Evolutionary conservation across 1,140 invertebrate species (phyloP), one percentile per base, ranked within the genome.

Genomic region (Dysdera silvatica): DNA sequence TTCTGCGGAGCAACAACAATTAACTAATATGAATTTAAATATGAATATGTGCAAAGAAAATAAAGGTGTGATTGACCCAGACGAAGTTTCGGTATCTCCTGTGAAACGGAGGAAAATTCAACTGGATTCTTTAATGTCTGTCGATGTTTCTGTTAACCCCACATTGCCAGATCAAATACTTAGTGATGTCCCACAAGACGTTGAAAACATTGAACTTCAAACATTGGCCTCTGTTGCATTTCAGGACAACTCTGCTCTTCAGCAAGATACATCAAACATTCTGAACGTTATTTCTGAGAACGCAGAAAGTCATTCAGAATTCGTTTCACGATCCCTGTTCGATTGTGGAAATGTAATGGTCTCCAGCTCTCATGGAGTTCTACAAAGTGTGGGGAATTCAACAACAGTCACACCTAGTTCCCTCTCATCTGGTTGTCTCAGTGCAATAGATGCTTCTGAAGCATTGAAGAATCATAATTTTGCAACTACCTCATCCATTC

Each of bases 351-450:
- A n/a, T n/a, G n/a, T n/a, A n/a, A n/a, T n/a, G n/a, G n/a, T n/a
- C n/a, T n/a, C n/a, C n/a, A n/a, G n/a, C n/a, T n/a, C n/a, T n/a
- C n/a, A n/a, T n/a, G n/a, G n/a, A n/a, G n/a, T n/a, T n/a, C n/a
- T n/a, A n/a, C n/a, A n/a, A n/a, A n/a, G n/a, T n/a, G n/a, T 61
- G n/a, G 54, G 24, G 16, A 63, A 47, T 56, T 55, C 61, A 8
- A 63, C 61, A 1, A 63, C 31, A 37, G 61, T 63, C 2, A 63
- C 61, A 2, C 61, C 61, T 48, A 55, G 52, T 32, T 55, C 61
- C 20, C 26, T 63, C 10, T 63, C 61, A 6, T 56, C 61, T 8
- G 61, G 61, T 14, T 63, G 61, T 23, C 31, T 63, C 4, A 61
- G 59, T 61, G 59, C 59, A 26, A 35, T 61, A 1, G 48, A 61